Evolutionary conservation across 2,113 vertebrate genomes (phyloP), one percentile per base, ranked within the genome.

Genomic region (Centropristis striata): DNA sequence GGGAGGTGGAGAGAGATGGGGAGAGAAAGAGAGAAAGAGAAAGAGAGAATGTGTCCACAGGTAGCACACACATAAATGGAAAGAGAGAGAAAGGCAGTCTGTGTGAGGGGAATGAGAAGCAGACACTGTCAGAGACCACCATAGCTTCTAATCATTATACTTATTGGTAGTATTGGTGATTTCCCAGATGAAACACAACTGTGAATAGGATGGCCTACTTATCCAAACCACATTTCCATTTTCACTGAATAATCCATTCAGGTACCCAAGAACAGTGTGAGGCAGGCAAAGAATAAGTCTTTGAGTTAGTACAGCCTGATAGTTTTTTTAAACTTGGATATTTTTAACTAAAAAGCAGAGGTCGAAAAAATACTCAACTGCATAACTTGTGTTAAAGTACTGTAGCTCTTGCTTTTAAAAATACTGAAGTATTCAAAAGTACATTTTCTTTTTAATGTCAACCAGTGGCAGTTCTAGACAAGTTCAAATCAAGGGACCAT

Each of bases 191-290:
- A 90, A 90, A 87, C 75, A 32, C 47, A 71, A 18, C 74, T 51
- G 47, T 83, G 85, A 83, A 83, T 55, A 71, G 16, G 55, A 78
- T 66, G 86, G 58, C 76, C 87, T 90, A 90, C 81, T 92, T 91
- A 86, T 77, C 55, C 8, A 46, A 53, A 44, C 32, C 61, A 1
- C 51, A 64, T 87, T 89, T 86, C 71, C 71, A 80, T 79, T 84
- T 78, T 14, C 39, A 63, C 67, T 84, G 54, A 89, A 86, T 81
- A 78, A 90, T 84, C 58, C 70, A 82, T 79, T 75, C 76, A 78
- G 84, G 58, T 71, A 64, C 21, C 41, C 1, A 7, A 55, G 80
- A 80, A 21, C 25, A 49, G 32, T 25, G 64, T 1, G 51, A 37
- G 41, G 59, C 41, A 75, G 54, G 15, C 16, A 53, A 21, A 79